Base-by-base conservation (phyloP, 2,797 vertebrate genomes). In the Lindbergichthys nudifrons region DNA sequence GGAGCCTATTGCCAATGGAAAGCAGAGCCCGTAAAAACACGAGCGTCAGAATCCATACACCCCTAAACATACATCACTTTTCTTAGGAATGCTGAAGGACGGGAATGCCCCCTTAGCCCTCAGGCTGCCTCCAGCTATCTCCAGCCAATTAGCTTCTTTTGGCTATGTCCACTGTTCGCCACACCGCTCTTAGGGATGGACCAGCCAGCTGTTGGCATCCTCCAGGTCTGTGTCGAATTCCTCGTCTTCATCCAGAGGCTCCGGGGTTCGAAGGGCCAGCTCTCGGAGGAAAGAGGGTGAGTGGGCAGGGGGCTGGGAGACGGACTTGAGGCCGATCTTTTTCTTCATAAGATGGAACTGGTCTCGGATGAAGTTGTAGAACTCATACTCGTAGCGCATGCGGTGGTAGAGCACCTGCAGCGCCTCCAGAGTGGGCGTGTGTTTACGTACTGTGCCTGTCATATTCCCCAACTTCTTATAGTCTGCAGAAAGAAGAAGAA, bases 401-500 rank as follows among this genome's bases (percentile, higher is more conserved):
- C 97, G 96, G 81, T 97, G 96, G 93, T 99, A 99, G 14, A 99
- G 95, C 63, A 97, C 94, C 92, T 99, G 96, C 81, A 99, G 93
- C 8, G 98, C 98, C 90, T 98, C 96, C 18, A 96, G 94, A 61
- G 97, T 96, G 19, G 98, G 98, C 6, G 95, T 94, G 51, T 97
- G 96, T 89, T 99, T 99, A 76, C 96, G 98, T 66, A 99, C 97
- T 2, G 98, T 99, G 75, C 97, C 97, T 32, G 98, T 99, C 94
- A 98, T 93, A 89, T 99, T 99, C 52, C 98, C 98, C 93, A 98
- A 96, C 87, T 97, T 99, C 91, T 93, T 96, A 75, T 98, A 98
- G 69, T 97, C 98, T 99, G 93, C 18, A 90, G 75, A 59, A 23
- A 65, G 6, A 54, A 56, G 19, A 46, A 10, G 6, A 5, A 46